Base-by-base conservation (phyloP, 2,888 invertebrate genomes). In the Dasysyrphus tricinctus region DNA sequence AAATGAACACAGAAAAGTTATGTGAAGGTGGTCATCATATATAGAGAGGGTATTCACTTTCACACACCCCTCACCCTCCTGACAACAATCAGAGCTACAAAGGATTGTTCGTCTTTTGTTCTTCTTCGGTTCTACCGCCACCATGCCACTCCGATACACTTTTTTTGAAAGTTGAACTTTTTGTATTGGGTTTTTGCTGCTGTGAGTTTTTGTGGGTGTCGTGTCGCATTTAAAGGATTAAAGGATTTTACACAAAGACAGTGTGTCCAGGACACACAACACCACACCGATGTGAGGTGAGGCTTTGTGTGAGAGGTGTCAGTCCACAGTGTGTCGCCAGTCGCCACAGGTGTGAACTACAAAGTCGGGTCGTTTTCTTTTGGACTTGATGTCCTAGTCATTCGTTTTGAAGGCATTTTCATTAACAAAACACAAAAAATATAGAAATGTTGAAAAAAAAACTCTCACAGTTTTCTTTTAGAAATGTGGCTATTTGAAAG, bases 341-440 rank as follows among this genome's bases (percentile, higher is more conserved):
- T 86, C 82, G 78, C 86, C 86, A 75, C 86, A 86, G 82, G 86
- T 86, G 86, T 86, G 86, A 86, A 86, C 78, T 72, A 79, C 86
- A 82, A 79, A 82, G 86, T 75, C 75, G 82, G 82, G 86, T 79
- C 65, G 78, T 75, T 86, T 79, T 78, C 24, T 86, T 82, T 86
- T 61, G 19, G 78, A 86, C 65, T 73, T 37, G 34, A 67, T 67
- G 67, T 67, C 49, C 47, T 34, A 78, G 82, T 81, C 80, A 80
- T 44, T 67, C 80, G 57, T 39, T 74, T 74, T 49, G 72, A 73
- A 57, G 56, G 79, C 59, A n/a, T n/a, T 14, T 47, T 34, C 37
- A 49, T 65, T 11, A n/a, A 47, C 2, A 24, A 24, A n/a, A n/a
- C n/a, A n/a, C 12, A 37, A 56, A 16, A 61, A 34, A 72, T 72